A percentile compares a stretch with the other conserved stretches of the same genome.
Conservation (phyloP, 2,797 vertebrate species). For the Paedocypris micromegethes region DNA sequence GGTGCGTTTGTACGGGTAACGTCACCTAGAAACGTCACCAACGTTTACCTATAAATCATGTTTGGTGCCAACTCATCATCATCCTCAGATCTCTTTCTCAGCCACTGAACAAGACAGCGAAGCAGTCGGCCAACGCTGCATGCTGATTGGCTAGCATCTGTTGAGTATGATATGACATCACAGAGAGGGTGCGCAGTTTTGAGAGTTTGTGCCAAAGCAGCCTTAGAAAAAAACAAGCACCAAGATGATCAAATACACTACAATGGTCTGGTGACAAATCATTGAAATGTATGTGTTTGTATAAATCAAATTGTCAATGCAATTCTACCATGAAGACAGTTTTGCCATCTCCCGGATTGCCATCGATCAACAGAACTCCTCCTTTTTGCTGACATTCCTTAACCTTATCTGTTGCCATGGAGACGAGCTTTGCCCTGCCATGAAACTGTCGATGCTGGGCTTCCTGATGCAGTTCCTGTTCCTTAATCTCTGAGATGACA, state of each 20-base stretch:
- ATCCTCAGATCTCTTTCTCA: constrained; percentile 55
- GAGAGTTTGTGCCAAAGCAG: constrained; percentile 72
- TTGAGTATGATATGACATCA: constrained; percentile 76
- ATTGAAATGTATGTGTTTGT: background rate
- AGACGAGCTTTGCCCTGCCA: constrained; percentile 66
- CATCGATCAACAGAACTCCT: constrained; percentile 71
- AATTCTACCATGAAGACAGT: constrained; percentile 78
- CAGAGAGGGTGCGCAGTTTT: constrained; percentile 49
- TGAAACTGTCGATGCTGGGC: constrained; percentile 65
- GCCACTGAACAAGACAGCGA: constrained; percentile 63
- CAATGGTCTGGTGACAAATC: background rate
- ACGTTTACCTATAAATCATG: constrained; percentile 66
- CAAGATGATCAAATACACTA: background rate
- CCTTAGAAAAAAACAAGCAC: constrained; percentile 56
- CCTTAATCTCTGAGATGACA: constrained; percentile 47
- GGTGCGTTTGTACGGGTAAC: constrained; percentile 49
- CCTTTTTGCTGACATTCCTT: constrained; percentile 55
- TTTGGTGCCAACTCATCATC: constrained; percentile 52
- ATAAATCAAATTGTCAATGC: background rate
- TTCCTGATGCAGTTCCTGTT: constrained; percentile 73
- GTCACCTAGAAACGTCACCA: background rate
- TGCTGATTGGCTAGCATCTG: constrained; percentile 73
- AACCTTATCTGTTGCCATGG: constrained; percentile 51
- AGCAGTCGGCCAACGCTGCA: constrained; percentile 67
- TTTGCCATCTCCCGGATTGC: constrained; percentile 75